phyloP scores from a whole-genome alignment of 1,140 invertebrate species.

The Mizuhopecten yessoensis region DNA sequence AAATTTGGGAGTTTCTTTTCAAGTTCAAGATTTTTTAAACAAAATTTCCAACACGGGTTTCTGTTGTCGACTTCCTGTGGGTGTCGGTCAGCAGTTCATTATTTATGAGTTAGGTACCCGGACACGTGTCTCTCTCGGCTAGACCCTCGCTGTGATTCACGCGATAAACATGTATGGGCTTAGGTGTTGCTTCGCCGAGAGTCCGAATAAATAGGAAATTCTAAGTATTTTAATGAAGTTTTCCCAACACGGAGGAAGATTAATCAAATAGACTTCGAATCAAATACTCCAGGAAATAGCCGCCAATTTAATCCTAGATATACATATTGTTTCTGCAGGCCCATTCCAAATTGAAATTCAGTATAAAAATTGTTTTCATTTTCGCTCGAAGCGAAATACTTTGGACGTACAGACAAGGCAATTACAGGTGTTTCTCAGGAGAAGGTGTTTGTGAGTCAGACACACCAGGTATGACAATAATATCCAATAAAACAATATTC shows the following conservation, averaged over 20 bases:
- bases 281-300: background rate
- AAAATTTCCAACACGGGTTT: no score
- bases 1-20: no score
- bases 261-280: background rate
- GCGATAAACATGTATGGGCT: background rate
- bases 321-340: slow-evolving; percentile 30
- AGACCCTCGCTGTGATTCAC: slow-evolving; percentile 13
- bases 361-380: slow-evolving; percentile 40
- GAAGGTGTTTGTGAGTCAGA: slow-evolving; percentile 37
- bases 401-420: background rate
- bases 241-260: background rate
- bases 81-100: background rate
- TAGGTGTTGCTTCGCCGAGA: background rate
- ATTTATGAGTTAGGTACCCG: background rate
- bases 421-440: background rate
- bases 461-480: background rate
- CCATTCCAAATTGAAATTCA: slow-evolving; percentile 19
- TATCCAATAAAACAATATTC: background rate
- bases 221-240: slow-evolving; percentile 40
- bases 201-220: slow-evolving; percentile 39
- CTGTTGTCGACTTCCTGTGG: no score
- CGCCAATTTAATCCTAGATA: slow-evolving; percentile 9
- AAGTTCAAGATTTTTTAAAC: no score
- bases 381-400: background rate
- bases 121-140: background rate